A percentile compares a stretch with the other conserved stretches of the same genome.
Evolutionary conservation across 1,140 invertebrate species (phyloP).

Genomic region (Brachionus rotundiformis): DNA sequence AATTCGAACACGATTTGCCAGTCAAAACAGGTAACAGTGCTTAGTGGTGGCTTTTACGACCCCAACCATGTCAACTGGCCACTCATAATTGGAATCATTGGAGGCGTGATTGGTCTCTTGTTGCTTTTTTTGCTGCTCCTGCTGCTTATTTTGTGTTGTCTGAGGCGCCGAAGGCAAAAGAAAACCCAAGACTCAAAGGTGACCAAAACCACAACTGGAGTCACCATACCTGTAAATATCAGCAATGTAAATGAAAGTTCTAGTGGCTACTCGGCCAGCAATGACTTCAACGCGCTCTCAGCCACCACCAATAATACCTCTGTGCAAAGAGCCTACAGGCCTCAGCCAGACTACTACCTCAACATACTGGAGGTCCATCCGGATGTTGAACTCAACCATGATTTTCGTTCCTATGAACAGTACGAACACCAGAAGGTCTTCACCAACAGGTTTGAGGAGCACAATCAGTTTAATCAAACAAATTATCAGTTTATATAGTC

Average conservation of each 20-base stretch:
- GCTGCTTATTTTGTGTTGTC: constrained; percentile 19
- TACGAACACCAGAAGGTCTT: neutral
- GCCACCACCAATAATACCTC: neutral
- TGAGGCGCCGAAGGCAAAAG: neutral
- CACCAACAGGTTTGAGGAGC: neutral
- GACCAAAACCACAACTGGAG: neutral
- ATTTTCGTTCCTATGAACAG: neutral
- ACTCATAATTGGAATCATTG: constrained; percentile 36
- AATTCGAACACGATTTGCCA: neutral
- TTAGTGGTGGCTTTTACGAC: neutral
- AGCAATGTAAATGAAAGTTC: neutral
- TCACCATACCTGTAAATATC: neutral
- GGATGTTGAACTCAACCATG: neutral
- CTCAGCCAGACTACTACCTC: neutral
- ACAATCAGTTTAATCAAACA: neutral
- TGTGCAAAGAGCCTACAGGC: neutral
- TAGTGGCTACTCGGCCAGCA: neutral
- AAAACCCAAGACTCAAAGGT: neutral
- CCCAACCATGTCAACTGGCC: neutral
- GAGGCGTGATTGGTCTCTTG: constrained; percentile 16
- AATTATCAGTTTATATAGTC: neutral
- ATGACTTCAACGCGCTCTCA: neutral
- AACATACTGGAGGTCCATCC: constrained; percentile 1
- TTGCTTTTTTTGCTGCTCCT: neutral
- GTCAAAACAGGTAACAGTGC: neutral